Evolutionary conservation across 2,113 vertebrate genomes (phyloP).

Genomic region (Sander vitreus): DNA sequence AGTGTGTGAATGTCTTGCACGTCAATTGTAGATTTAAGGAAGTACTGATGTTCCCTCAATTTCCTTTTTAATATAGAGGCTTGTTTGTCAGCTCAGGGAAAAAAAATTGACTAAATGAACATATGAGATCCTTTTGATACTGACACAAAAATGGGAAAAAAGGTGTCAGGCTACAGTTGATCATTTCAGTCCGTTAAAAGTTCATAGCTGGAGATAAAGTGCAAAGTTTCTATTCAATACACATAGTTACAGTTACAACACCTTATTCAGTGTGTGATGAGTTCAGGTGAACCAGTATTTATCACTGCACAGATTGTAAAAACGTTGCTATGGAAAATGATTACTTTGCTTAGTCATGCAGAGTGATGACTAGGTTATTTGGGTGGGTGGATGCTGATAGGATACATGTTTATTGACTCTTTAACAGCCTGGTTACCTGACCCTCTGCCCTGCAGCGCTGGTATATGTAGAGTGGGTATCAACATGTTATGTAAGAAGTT

Average conservation of each 20-base stretch:
- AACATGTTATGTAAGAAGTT: background rate
- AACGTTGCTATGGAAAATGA: constrained; percentile 11
- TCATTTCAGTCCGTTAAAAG: background rate
- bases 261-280: background rate
- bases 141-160: background rate
- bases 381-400: constrained; percentile 18
- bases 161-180: background rate
- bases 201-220: background rate
- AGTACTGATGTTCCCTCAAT: background rate
- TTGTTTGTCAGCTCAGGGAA: background rate
- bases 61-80: background rate
- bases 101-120: background rate
- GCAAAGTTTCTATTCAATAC: background rate
- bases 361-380: background rate
- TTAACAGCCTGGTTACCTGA: constrained; percentile 20
- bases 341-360: background rate
- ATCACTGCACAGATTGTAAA: background rate
- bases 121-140: background rate
- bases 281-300: background rate
- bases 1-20: background rate
- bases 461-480: no score
- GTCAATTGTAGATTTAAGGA: background rate
- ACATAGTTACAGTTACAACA: background rate
- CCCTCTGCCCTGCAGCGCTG: background rate
- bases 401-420: background rate